Evolutionary conservation across 1,140 invertebrate genomes (phyloP).

Genomic region (Stratiolaelaps scimitus): DNA sequence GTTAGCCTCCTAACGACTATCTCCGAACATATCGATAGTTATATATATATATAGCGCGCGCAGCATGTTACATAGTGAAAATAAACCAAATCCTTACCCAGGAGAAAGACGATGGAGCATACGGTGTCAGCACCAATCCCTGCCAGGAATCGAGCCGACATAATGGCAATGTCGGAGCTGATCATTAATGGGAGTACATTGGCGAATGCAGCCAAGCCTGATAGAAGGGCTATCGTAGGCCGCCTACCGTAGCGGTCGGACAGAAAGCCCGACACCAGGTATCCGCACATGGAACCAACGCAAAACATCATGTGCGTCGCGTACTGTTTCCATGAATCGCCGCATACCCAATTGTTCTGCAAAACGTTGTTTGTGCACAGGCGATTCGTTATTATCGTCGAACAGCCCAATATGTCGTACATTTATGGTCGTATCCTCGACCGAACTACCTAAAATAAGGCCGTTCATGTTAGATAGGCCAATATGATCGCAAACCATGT

Average conservation of each 20-base stretch:
- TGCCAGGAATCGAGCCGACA: slow-evolving; percentile 26
- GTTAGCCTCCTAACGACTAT: too few relatives aligned
- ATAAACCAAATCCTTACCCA: slow-evolving; percentile 29
- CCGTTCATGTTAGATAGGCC: too few relatives aligned
- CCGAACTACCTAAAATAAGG: too few relatives aligned
- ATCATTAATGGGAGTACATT: background rate
- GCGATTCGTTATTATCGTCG: background rate
- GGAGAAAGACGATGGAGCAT: slow-evolving; percentile 29
- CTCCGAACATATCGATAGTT: too few relatives aligned
- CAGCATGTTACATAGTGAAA: background rate
- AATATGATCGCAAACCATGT: too few relatives aligned
- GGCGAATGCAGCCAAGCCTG: background rate
- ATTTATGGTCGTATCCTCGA: too few relatives aligned
- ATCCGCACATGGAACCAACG: slow-evolving; percentile 33
- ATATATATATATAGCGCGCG: too few relatives aligned
- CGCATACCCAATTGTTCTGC: slow-evolving; percentile 35
- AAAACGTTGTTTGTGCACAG: slow-evolving; percentile 27
- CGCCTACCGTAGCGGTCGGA: slow-evolving; percentile 33
- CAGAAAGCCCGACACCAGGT: slow-evolving; percentile 32
- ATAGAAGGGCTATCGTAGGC: background rate
- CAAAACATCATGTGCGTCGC: slow-evolving; percentile 33
- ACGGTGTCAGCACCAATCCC: slow-evolving; percentile 26
- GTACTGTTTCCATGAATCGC: slow-evolving; percentile 33
- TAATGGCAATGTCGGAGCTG: background rate
- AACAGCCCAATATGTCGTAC: too few relatives aligned